Evolutionary conservation across 2,797 vertebrate species (phyloP).

Genomic region (Poecile montanus): DNA sequence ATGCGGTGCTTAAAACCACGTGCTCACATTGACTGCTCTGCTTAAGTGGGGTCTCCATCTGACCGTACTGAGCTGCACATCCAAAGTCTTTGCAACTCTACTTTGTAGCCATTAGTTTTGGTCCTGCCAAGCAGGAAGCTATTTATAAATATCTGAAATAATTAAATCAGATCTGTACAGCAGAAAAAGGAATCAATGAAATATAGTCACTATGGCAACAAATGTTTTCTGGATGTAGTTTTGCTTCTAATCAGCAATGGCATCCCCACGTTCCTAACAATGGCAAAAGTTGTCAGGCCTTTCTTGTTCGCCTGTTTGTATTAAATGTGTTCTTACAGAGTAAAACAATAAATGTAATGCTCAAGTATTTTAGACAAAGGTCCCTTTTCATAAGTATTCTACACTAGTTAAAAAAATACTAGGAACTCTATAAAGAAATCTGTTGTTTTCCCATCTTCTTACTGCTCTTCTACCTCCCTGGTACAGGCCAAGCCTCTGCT

Average conservation of each 20-base stretch:
- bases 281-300: neutral
- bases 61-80: neutral
- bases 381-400: neutral
- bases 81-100: neutral
- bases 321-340: neutral
- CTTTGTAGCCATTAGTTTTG: slow-evolving; percentile 50
- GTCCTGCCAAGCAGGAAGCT: slow-evolving; percentile 18
- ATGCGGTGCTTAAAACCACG: fast-evolving
- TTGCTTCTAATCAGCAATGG: slow-evolving; percentile 12
- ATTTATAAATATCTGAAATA: slow-evolving; percentile 74
- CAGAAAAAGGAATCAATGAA: slow-evolving; percentile 20
- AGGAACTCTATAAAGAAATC: neutral
- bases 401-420: neutral
- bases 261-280: neutral
- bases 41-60: neutral
- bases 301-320: neutral
- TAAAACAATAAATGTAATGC: neutral
- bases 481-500: neutral
- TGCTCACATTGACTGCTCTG: neutral
- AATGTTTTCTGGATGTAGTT: slow-evolving; percentile 62
- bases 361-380: neutral
- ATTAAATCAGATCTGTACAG: slow-evolving; percentile 70
- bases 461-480: neutral
- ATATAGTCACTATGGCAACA: slow-evolving; percentile 72
- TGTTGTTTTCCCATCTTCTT: neutral